phyloP scores from a whole-genome alignment of 2,888 invertebrate genomes.

The Trissolcus japonicus region DNA sequence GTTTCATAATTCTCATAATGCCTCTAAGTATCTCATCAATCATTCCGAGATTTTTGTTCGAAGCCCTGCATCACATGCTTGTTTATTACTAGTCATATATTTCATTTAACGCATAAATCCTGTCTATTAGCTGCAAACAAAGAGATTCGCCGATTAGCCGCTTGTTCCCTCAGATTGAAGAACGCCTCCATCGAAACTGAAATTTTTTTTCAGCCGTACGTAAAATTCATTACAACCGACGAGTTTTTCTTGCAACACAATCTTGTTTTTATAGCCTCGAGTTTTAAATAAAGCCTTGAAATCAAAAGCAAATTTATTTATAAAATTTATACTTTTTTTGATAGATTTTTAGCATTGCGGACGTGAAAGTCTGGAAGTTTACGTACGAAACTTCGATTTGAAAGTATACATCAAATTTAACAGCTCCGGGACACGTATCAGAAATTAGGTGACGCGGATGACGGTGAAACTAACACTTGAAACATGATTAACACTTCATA shows the following conservation, averaged over 20 bases:
- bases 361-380: too few relatives aligned
- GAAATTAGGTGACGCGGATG: slow-evolving; percentile 26
- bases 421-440: too few relatives aligned
- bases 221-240: too few relatives aligned
- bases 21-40: slow-evolving; percentile 19
- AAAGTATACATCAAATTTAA: slow-evolving; percentile 15
- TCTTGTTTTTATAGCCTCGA: too few relatives aligned
- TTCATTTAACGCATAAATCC: slow-evolving; percentile 11
- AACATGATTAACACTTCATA: slow-evolving; percentile 64
- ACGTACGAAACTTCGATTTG: too few relatives aligned
- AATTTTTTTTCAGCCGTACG: too few relatives aligned
- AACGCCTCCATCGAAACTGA: neutral
- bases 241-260: too few relatives aligned
- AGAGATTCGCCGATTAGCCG: slow-evolving; percentile 5
- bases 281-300: too few relatives aligned
- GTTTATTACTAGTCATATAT: slow-evolving; percentile 8
- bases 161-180: slow-evolving; percentile 1
- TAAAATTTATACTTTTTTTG: too few relatives aligned
- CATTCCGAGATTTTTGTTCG: too few relatives aligned
- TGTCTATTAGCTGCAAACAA: slow-evolving; percentile 24
- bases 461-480: slow-evolving; percentile 52
- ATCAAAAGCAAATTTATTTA: too few relatives aligned
- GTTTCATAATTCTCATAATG: slow-evolving; percentile 16
- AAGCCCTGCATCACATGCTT: slow-evolving; percentile 1
- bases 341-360: too few relatives aligned